phyloP scores from a whole-genome alignment of 2,888 invertebrate genomes.

The Leptopterna dolabrata region DNA sequence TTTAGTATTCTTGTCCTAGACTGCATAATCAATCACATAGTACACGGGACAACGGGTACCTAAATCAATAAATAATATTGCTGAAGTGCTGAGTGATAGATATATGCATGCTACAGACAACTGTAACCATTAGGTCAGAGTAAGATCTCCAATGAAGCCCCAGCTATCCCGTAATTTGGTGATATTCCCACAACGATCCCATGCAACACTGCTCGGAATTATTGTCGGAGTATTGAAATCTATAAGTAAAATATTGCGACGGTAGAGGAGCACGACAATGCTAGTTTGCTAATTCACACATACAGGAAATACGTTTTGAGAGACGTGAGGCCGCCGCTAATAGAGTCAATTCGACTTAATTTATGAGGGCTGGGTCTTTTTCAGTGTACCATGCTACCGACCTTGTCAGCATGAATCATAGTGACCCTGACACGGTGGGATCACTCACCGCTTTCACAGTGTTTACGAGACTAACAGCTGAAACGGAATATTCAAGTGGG shows the following conservation, averaged over 20 bases:
- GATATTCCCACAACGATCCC: background rate
- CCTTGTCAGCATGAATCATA: conserved; percentile 5
- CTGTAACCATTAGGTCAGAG: no score
- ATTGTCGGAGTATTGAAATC: background rate
- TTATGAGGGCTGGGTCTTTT: conserved; percentile 3
- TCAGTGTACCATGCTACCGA: background rate
- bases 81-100: no score
- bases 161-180: no score
- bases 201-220: background rate
- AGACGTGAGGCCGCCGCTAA: background rate
- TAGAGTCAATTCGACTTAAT: background rate
- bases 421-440: background rate
- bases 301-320: background rate
- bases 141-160: no score
- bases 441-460: background rate
- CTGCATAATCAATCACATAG: no score
- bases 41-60: no score
- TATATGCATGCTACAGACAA: no score
- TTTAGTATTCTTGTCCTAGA: no score
- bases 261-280: background rate
- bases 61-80: no score
- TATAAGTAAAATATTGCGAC: background rate
- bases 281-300: background rate
- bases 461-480: background rate
- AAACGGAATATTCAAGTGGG: background rate